Evolutionary conservation across 2,888 invertebrate species (phyloP).

Genomic region (Esperia sulphurella): DNA sequence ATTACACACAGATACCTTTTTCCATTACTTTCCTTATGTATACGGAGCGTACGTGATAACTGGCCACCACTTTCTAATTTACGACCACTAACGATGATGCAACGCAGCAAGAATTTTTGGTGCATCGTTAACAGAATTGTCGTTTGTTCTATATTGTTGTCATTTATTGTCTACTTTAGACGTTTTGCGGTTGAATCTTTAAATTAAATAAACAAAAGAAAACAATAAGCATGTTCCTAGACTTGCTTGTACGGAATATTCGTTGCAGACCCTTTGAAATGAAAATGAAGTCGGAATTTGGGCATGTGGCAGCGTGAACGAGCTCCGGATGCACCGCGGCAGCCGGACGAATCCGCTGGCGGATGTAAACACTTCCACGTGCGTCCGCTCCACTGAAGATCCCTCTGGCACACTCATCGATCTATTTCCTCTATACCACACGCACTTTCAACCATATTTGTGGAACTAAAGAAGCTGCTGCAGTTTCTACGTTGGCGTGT

Average conservation of each 20-base stretch:
- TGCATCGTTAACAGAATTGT: background rate
- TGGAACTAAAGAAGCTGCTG: background rate
- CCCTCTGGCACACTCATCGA: slow-evolving; percentile 1
- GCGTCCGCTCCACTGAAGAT: slow-evolving; percentile 48
- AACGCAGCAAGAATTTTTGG: slow-evolving; percentile 3
- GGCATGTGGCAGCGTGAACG: slow-evolving; percentile 16
- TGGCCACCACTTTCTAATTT: slow-evolving; percentile 39
- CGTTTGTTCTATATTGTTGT: background rate
- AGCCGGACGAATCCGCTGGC: slow-evolving; percentile 32
- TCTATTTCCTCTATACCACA: slow-evolving; percentile 5
- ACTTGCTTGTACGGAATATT: too few relatives aligned
- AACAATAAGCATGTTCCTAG: too few relatives aligned
- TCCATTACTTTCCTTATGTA: slow-evolving; percentile 24
- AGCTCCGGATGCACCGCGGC: slow-evolving; percentile 33
- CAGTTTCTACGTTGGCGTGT: slow-evolving; percentile 51
- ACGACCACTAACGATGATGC: slow-evolving; percentile 6
- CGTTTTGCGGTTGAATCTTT: too few relatives aligned
- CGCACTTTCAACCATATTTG: background rate
- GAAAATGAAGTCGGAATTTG: slow-evolving; percentile 15
- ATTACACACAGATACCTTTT: slow-evolving; percentile 45
- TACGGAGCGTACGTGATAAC: slow-evolving; percentile 45
- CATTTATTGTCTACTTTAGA: background rate
- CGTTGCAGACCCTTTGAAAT: background rate
- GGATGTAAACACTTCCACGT: slow-evolving; percentile 72
- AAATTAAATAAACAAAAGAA: too few relatives aligned